phyloP scores from a whole-genome alignment of 2,113 vertebrate genomes.

The Gambusia holbrooki region DNA sequence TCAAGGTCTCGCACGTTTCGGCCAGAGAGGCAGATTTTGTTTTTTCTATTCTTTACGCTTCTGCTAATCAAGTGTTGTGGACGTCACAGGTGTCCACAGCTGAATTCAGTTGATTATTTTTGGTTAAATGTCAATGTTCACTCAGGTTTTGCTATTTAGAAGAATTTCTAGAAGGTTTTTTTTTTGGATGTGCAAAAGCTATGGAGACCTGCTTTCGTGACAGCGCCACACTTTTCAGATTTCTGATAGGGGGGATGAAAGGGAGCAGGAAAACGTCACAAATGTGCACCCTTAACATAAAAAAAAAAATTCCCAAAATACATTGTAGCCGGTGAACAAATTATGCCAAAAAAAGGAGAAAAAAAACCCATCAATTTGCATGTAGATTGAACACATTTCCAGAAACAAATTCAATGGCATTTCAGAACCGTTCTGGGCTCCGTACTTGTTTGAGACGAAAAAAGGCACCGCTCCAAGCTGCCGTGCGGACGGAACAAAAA shows the following conservation, averaged over 20 bases:
- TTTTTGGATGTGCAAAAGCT: no score
- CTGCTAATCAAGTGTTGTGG: conserved; percentile 5
- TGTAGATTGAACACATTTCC: neutral
- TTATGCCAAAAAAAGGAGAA: no score
- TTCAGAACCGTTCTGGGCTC: conserved; percentile 7
- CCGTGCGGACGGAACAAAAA: conserved; percentile 4
- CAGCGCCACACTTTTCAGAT: no score
- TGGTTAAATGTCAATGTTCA: neutral
- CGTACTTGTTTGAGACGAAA: neutral
- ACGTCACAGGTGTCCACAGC: neutral
- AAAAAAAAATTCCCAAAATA: no score
- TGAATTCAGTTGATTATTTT: neutral
- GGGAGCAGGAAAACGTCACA: no score
- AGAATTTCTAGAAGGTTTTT: no score
- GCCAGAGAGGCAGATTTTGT: neutral
- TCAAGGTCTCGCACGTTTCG: conserved; percentile 18
- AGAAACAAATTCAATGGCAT: conserved; percentile 1
- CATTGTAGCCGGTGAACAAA: no score
- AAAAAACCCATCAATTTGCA: no score
- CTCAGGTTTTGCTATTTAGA: no score
- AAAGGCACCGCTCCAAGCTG: conserved; percentile 1
- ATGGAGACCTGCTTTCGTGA: no score
- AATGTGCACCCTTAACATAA: no score
- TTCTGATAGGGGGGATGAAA: no score
- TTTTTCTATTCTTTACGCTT: neutral